Base-by-base conservation (phyloP, 92 coral and sea anemone species). In the Phenganax stokvisi region DNA sequence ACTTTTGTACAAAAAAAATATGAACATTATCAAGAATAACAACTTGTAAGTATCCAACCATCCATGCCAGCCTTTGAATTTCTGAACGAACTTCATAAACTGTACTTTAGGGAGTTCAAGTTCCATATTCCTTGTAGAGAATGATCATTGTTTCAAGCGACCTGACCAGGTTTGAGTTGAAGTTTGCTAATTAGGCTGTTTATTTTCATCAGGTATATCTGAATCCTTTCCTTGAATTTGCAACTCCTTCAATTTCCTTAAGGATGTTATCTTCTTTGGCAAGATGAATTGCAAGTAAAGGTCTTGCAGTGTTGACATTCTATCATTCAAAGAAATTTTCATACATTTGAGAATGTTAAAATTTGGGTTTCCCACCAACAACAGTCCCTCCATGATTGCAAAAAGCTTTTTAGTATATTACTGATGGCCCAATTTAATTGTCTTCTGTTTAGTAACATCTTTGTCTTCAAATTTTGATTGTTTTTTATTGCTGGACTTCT, bases 11-110 rank as follows among this genome's bases (percentile, higher is more conserved):
- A 0, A 79, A 76, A 7, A 85, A 80, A 5, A 85, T 59, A 57
- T 68, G 81, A 9, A 17, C 7, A 64, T 83, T 87, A 11, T 56
- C 67, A 56, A 82, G 82, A 31, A 86, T 67, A 0, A 71, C 80
- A 66, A 81, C 12, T 56, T 71, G 73, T 77, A 87, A 2, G 60
- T 84, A 58, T 87, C 87, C 85, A 85, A 84, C 80, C 76, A 84
- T 51, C 54, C 72, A 20, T 81, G 74, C 89, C 87, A 79, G 20
- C 64, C 76, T 74, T 87, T 12, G 85, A 82, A 51, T 84, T 74
- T 17, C 89, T 81, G 25, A 6, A 70, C 60, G 57, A 87, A 84
- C 17, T 80, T 28, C 20, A 64, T 87, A 78, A 87, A 28, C 12
- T 60, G 67, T 61, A 79, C 71, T 74, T 87, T 83, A 16, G 87